Conservation (phyloP, 2,113 vertebrate genomes). For the Leiothrix lutea region DNA sequence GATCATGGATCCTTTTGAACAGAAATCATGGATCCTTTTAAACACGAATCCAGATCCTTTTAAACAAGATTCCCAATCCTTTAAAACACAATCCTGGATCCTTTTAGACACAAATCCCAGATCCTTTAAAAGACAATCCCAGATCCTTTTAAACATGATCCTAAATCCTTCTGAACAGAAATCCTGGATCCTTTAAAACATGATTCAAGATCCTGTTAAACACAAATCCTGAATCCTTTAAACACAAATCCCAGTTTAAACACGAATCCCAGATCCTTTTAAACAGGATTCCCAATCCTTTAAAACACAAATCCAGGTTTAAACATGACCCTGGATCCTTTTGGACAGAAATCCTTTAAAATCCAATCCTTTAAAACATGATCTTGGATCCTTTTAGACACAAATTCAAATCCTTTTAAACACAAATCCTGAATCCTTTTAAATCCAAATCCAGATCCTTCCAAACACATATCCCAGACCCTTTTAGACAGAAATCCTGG, state of each 20-base stretch:
- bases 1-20: no score
- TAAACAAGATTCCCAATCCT: no score
- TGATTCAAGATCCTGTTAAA: background rate
- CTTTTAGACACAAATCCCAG: rapidly evolving
- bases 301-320: background rate
- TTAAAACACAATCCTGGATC: no score
- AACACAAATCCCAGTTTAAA: background rate
- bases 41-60: background rate
- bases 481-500: background rate
- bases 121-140: no score
- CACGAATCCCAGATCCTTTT: background rate
- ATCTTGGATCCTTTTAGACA: no score
- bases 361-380: background rate
- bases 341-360: no score
- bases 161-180: background rate
- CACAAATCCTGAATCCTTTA: background rate
- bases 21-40: background rate
- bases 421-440: no score
- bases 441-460: no score
- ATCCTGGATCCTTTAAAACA: background rate
- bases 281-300: background rate
- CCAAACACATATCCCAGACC: no score
- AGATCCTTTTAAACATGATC: background rate
- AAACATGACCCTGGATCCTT: background rate
- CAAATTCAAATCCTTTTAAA: no score